Evolutionary conservation across 1,140 invertebrate species (phyloP), one percentile per base, ranked within the genome.

Genomic region (Drosophila yakuba): DNA sequence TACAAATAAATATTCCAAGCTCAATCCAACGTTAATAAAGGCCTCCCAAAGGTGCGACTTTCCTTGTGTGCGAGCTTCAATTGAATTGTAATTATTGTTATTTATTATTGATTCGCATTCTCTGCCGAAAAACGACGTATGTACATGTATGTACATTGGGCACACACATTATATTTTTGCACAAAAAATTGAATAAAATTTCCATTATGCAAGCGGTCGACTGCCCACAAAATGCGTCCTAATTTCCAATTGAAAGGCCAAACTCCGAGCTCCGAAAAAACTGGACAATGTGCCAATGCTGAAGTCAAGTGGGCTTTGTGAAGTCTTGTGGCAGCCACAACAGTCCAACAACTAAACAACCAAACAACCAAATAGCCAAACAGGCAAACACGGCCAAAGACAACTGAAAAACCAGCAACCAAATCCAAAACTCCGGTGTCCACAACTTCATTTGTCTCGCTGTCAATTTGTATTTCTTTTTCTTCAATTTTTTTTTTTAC

Each of bases 391-490:
- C 35, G 23, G 58, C 45, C 45, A 43, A 44, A 56, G 64, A 20
- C 38, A 71, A 71, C 43, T 45, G 23, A 58, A n/a, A 58, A 58
- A n/a, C 43, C 47, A 61, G 36, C 68, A 38, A 43, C 25, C 17
- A 72, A 72, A 72, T 54, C 47, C 43, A 17, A 47, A 67, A 67
- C 64, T 67, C 47, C n/a, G 61, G 64, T 67, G 61, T 67, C 61
- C 64, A 67, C 64, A 73, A 73, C 69, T 73, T 73, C 48, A 73
- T 73, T 73, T 73, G 69, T 73, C 69, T 73, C 68, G 69, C 62
- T 68, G 64, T 67, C 64, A 68, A 68, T 67, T 67, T 67, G 62
- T 68, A 67, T 72, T 69, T 48, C 17, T 69, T 35, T 57, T 69
- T 69, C 54, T 69, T 35, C 14, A 4, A 54, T 54, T 25, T 44